These are phyloP conservation scores for Byasa hedistus DNA, from an alignment of 2,888 invertebrate genomes.

Conservation along the genomic window DNA sequence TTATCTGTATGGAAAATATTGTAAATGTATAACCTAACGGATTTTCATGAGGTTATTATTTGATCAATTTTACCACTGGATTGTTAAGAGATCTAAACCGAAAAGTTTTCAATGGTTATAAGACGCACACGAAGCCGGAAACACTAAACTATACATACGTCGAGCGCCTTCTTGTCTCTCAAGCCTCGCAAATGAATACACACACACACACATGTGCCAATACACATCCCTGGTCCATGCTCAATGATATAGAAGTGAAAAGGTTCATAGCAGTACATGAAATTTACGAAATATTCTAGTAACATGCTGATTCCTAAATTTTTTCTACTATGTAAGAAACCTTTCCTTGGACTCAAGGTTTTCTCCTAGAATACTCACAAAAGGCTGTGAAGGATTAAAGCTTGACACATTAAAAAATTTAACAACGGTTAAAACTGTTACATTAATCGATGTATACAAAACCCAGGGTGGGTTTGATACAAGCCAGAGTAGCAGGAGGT, in stretches of 20 bases:
- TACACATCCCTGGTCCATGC: neutral
- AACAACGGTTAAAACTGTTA: neutral
- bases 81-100: neutral
- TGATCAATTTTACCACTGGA: neutral
- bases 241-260: neutral
- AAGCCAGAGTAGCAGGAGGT: constrained; percentile 90
- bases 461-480: constrained; percentile 88
- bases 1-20: neutral
- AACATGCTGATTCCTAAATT: too few species aligned
- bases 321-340: too few species aligned
- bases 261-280: neutral
- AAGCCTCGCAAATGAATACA: neutral
- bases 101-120: neutral
- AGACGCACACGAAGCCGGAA: too few species aligned
- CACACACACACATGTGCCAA: too few species aligned
- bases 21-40: neutral
- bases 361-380: neutral
- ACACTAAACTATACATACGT: neutral
- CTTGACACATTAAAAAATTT: neutral
- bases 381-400: neutral
- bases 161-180: neutral
- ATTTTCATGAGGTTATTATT: neutral
- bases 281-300: neutral
- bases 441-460: constrained; percentile 86
- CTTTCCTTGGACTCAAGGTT: too few species aligned